A percentile compares a stretch with the other conserved stretches of the same genome.
phyloP scores from a whole-genome alignment of 2,888 invertebrate species.

The Drosophila mercatorum region DNA sequence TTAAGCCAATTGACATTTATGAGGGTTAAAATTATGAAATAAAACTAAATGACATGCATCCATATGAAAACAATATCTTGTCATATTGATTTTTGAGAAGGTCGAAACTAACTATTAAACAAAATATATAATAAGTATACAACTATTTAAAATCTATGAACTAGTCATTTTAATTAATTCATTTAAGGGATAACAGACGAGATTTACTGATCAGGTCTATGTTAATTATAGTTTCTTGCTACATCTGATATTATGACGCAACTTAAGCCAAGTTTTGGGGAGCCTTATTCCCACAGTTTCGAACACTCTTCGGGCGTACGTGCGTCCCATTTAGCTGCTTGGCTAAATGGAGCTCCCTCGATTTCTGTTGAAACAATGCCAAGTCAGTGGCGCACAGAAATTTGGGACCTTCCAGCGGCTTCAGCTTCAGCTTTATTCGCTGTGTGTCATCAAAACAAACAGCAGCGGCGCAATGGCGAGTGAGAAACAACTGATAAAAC shows the following conservation, averaged over 20 bases:
- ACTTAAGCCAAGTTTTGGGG: background rate
- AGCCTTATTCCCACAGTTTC: constrained; percentile 41
- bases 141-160: no score
- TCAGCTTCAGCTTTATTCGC: constrained; percentile 22
- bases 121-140: background rate
- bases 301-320: constrained; percentile 34
- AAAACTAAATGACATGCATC: background rate
- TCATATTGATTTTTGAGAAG: background rate
- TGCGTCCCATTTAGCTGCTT: constrained; percentile 43
- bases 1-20: background rate
- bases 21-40: no score
- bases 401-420: constrained; percentile 67
- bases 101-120: background rate
- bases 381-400: constrained; percentile 63
- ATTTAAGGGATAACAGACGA: no score
- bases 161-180: no score
- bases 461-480: constrained; percentile 37
- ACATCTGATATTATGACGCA: background rate
- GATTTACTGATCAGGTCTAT: background rate
- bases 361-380: constrained; percentile 66
- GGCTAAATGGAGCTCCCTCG: constrained; percentile 31
- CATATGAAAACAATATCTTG: background rate
- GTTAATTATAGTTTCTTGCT: no score
- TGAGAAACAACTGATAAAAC: constrained; percentile 59
- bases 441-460: constrained; percentile 71